phyloP scores from a whole-genome alignment of 2,797 vertebrate genomes.

The Peromyscus nudipes region DNA sequence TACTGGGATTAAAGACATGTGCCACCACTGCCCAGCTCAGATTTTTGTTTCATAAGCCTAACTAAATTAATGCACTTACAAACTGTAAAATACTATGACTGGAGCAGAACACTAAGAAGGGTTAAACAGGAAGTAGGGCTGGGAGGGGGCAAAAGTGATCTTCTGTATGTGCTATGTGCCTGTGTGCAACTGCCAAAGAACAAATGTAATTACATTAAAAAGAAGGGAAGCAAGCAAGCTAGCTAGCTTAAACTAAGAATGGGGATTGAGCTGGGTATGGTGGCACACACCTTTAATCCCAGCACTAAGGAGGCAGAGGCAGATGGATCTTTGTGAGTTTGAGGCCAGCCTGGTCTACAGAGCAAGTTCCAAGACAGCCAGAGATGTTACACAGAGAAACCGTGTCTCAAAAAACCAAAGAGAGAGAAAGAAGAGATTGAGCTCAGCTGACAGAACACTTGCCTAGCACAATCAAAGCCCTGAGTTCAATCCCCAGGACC shows the following conservation, averaged over 20 bases:
- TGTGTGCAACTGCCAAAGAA: background rate
- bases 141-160: background rate
- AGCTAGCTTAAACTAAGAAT: background rate
- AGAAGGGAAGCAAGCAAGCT: background rate
- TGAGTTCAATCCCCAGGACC: background rate
- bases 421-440: background rate
- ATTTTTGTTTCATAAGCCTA: constrained; percentile 14
- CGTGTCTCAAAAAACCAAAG: too few relatives aligned
- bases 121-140: background rate
- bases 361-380: background rate
- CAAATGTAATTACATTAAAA: background rate
- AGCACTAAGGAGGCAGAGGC: background rate
- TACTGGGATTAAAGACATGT: background rate
- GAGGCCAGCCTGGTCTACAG: background rate
- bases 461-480: background rate
- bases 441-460: background rate
- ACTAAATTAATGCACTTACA: constrained; percentile 23
- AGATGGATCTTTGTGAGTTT: background rate
- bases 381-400: too few relatives aligned
- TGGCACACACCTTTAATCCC: background rate
- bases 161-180: background rate
- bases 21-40: background rate
- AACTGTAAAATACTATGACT: constrained; percentile 54
- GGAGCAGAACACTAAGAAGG: background rate
- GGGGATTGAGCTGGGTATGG: background rate